A percentile compares a stretch with the other conserved stretches of the same genome.
Evolutionary conservation across 1,140 invertebrate genomes (phyloP).

Genomic region (Maconellicoccus hirsutus): DNA sequence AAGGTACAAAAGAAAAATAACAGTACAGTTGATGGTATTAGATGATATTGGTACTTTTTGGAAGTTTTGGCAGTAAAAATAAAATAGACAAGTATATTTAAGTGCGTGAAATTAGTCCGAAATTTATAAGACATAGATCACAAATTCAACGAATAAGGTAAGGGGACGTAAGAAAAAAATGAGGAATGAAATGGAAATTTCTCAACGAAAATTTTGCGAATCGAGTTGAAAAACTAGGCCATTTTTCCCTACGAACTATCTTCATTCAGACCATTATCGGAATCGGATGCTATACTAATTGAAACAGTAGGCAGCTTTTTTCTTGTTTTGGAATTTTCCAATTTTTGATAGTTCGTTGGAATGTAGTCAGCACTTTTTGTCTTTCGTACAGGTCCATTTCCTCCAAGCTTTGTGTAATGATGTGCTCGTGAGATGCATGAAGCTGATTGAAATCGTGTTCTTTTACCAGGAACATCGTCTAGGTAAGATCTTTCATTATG

Average conservation of each 20-base stretch:
- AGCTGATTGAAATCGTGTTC: constrained; percentile 11
- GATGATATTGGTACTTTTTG: too few relatives aligned
- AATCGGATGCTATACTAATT: constrained; percentile 29
- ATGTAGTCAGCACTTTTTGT: constrained; percentile 28
- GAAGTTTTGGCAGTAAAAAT: too few relatives aligned
- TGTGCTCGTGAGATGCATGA: neutral
- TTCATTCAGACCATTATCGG: constrained; percentile 25
- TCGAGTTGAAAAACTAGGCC: neutral
- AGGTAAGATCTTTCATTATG: constrained; percentile 6
- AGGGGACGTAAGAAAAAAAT: too few relatives aligned
- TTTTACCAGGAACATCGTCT: constrained; percentile 4
- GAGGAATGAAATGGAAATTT: too few relatives aligned
- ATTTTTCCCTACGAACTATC: constrained; percentile 13
- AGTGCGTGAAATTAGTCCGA: too few relatives aligned
- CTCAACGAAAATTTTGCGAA: too few relatives aligned
- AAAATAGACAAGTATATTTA: too few relatives aligned
- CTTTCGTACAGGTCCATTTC: constrained; percentile 21
- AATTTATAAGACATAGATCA: too few relatives aligned
- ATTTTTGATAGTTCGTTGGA: neutral
- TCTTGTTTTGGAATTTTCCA: constrained; percentile 18
- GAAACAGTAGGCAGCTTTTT: constrained; percentile 28
- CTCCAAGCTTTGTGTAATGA: constrained; percentile 1
- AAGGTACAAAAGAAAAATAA: too few relatives aligned
- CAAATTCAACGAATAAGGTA: too few relatives aligned
- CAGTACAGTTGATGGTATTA: too few relatives aligned